Evolutionary conservation across 2,797 vertebrate species (phyloP), one percentile per base, ranked within the genome.

Genomic region (Amblyopsis hoosieri): DNA sequence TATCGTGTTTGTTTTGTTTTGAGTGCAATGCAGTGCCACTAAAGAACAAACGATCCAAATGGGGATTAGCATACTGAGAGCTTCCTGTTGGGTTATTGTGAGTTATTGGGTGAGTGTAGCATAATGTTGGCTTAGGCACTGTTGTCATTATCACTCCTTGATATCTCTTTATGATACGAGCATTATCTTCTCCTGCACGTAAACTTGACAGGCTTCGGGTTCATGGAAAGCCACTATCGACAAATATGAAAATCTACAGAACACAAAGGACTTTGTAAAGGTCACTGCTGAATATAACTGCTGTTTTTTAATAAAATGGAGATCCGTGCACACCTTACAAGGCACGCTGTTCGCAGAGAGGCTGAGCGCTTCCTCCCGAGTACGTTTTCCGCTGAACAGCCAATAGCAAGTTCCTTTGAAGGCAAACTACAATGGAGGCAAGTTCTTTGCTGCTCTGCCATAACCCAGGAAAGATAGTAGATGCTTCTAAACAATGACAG

Each of bases 401-500:
- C 81, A 82, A 84, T 86, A 83, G 78, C 70, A 71, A 68, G 55
- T 46, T 66, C 76, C 84, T 90, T 90, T 91, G 85, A 91, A 84
- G 83, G 74, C 69, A 49, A 75, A 85, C 78, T 77, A 83, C 81
- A 82, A 81, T 80, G 71, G 68, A 67, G 66, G 62, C 85, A 81
- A 87, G 87, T 78, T 74, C 84, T 71, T 78, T 79, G 70, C 80
- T 79, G 69, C 80, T 82, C 76, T 48, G 14, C 66, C 75, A 70
- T 83, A 86, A 78, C 85, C 82, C 78, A 62, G 73, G 82, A 87
- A 75, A 29, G 23, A 85, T 60, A 78, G 80, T 75, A 65, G 74
- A 73, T 68, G 69, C 79, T 72, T 82, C 88, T 79, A 88, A 91
- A 93, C 91, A 93, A 92, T 91, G 88, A 91, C 90, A 92, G 90